Base-by-base conservation (phyloP, 2,888 invertebrate species). In the Icerya purchasi region DNA sequence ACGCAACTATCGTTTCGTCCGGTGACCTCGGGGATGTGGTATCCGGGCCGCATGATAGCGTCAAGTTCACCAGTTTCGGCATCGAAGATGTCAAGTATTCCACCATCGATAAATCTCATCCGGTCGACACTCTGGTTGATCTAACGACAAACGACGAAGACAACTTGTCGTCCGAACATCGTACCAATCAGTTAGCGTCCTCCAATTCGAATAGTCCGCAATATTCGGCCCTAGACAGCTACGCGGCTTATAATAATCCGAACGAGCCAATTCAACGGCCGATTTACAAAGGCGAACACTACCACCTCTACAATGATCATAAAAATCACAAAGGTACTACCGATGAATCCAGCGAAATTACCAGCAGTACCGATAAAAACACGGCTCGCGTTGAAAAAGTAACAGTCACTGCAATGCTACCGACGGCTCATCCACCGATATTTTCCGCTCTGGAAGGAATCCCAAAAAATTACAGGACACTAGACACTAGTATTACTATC, bases 391-490 rank as follows among this genome's bases (percentile, higher is more conserved):
- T 56, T 19, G 61, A 60, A 22, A 60, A 58, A 52, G 59, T 58
- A 24, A 57, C 57, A 1, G 57, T 60, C 0, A 10, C 57, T 3
- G 20, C 60, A 2, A 55, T 55, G 0, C 22, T 52, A 10, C 50
- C 25, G 1, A 57, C 58, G 22, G 20, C 2, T 2, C 1, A 22
- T 3, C 20, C 10, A 5, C 64, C 64, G 5, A 57, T 63, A 2
- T 64, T 58, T 50, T 62, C 64, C 19, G 64, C 64, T 2, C 51
- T 64, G 1, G 63, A 64, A 50, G 64, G 64, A 10, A 60, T 63
- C 19, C 64, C 62, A 14, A 61, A 55, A 23, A 61, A 56, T 22
- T 59, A 60, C 22, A 56, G 58, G 10, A 61, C 55, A 2, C n/a
- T 59, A 20, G 54, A 58, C 24, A 61, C 59, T 20, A 61, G 60